Percentiles rank a stretch among this genome's conserved stretches.
phyloP scores from a whole-genome alignment of 64 coral and sea anemone species.

The Astreopora myriophthalma region DNA sequence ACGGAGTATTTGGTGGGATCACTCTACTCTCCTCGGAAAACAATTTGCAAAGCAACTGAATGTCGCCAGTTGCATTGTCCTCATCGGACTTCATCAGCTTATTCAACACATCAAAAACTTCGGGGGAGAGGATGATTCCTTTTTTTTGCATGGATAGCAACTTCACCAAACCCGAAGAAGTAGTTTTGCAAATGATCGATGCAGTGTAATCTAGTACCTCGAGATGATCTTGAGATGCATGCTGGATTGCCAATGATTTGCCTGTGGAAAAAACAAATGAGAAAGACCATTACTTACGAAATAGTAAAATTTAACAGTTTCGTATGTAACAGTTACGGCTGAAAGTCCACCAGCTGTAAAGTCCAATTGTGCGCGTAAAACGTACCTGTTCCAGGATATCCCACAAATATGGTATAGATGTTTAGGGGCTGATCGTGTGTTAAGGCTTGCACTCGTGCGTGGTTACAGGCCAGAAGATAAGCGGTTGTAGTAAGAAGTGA shows the following conservation, averaged over 20 bases:
- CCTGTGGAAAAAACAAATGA: not conserved
- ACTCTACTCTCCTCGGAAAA: constrained; percentile 16
- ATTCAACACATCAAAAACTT: no score
- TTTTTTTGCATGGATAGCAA: not conserved
- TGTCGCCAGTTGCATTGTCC: not conserved
- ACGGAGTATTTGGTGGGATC: not conserved
- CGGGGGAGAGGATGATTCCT: constrained; percentile 38
- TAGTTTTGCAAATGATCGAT: constrained; percentile 1
- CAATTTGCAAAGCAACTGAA: not conserved
- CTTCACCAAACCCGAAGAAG: constrained; percentile 32
- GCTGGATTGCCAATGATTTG: constrained; percentile 22
- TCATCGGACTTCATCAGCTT: no score
- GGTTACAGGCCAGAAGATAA: no score
- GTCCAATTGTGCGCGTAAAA: no score
- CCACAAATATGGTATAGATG: no score
- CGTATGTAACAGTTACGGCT: no score
- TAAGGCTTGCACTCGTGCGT: no score
- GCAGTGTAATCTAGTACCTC: not conserved
- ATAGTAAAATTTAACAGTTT: not conserved
- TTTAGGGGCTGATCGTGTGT: no score
- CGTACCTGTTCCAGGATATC: no score
- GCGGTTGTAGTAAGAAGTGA: no score
- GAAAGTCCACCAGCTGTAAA: no score
- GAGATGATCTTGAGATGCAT: constrained; percentile 1
- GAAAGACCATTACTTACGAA: not conserved